These are phyloP conservation scores for Eidolon helvum DNA, from an alignment of 2,113 vertebrate genomes.

Conservation along the genomic window DNA sequence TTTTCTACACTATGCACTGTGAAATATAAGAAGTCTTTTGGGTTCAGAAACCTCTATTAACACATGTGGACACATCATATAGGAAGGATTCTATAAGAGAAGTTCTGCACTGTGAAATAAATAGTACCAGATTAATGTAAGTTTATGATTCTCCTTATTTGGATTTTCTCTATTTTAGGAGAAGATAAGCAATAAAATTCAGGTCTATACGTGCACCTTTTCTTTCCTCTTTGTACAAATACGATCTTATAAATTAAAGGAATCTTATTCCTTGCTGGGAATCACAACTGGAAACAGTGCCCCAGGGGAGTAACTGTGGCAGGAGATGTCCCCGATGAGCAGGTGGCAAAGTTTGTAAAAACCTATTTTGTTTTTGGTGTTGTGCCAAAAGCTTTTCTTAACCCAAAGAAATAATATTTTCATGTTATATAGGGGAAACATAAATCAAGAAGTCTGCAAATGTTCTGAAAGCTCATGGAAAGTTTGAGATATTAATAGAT, in stretches of 20 bases:
- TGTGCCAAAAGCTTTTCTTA: neutral
- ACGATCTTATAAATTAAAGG: conserved; percentile 47
- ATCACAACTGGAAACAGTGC: conserved; percentile 38
- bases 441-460: conserved; percentile 18
- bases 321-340: neutral
- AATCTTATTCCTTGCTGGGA: conserved; percentile 37
- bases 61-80: neutral
- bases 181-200: neutral
- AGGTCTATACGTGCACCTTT: neutral
- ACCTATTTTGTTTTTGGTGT: neutral
- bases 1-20: neutral
- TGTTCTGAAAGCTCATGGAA: conserved; percentile 27
- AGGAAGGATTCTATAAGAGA: neutral
- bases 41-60: neutral
- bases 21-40: neutral
- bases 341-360: conserved; percentile 32
- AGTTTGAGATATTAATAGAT: conserved; percentile 53
- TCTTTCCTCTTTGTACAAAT: conserved; percentile 6
- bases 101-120: neutral
- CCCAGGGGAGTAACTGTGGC: neutral
- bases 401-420: neutral
- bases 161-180: conserved; percentile 41
- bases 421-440: neutral
- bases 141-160: conserved; percentile 44
- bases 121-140: neutral